These are phyloP conservation scores for Sycophila sp. DNA, from an alignment of 1,140 invertebrate species.

Conservation along the genomic window DNA sequence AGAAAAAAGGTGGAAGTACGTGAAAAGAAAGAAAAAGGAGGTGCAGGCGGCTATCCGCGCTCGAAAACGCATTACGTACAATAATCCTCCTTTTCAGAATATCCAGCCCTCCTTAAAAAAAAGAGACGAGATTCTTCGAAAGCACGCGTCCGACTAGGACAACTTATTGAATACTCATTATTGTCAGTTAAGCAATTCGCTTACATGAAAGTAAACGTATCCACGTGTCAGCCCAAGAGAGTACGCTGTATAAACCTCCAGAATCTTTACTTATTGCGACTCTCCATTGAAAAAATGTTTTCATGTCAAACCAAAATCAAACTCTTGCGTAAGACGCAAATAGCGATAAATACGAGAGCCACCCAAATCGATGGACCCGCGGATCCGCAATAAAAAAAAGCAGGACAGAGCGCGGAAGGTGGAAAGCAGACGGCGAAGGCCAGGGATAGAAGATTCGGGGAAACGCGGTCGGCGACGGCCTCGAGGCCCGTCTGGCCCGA, in stretches of 20 bases:
- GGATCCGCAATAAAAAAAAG: conserved; percentile 3
- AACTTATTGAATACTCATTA: too few species aligned
- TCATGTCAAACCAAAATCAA: too few species aligned
- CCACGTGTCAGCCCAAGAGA: too few species aligned
- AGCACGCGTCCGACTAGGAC: too few species aligned
- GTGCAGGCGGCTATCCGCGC: not conserved
- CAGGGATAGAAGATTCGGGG: conserved; percentile 18
- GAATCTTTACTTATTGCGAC: too few species aligned
- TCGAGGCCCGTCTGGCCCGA: conserved; percentile 7
- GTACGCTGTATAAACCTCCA: too few species aligned
- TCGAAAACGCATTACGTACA: not conserved
- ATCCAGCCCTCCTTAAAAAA: not conserved
- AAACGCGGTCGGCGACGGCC: conserved; percentile 25
- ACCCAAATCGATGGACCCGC: not conserved
- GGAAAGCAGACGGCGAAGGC: not conserved
- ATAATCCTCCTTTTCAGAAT: not conserved
- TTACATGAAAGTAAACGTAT: too few species aligned
- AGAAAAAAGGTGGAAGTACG: not conserved
- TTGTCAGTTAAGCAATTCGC: too few species aligned
- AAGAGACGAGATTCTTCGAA: not conserved
- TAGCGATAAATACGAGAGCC: not conserved
- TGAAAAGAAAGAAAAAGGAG: not conserved
- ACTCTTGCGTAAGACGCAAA: too few species aligned
- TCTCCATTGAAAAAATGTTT: too few species aligned
- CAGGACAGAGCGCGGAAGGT: not conserved